Evolutionary conservation across 2,888 invertebrate species (phyloP).

Genomic region (Mythimna albipuncta): DNA sequence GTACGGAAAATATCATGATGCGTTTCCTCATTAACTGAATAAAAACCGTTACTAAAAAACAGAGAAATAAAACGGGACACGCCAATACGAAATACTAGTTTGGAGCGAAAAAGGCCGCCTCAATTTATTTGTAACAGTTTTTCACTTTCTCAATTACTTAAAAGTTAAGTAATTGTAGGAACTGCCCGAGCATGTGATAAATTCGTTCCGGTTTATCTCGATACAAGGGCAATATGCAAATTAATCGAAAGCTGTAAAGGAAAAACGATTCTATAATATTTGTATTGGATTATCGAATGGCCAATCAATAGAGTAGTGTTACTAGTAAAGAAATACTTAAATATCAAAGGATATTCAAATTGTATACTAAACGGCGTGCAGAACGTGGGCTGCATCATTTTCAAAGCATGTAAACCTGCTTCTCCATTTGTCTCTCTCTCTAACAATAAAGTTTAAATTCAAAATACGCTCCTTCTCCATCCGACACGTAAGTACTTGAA

Average conservation of each 20-base stretch:
- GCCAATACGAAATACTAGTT: neutral
- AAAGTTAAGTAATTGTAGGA: constrained; percentile 53
- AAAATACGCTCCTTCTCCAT: neutral
- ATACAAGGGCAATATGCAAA: constrained; percentile 53
- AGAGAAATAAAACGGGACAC: neutral
- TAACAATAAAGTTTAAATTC: neutral
- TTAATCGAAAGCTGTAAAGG: constrained; percentile 15
- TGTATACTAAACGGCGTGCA: neutral
- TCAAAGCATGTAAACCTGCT: neutral
- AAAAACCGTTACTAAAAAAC: neutral
- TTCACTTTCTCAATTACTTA: constrained; percentile 53
- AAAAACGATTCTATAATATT: constrained; percentile 24
- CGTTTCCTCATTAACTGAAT: neutral
- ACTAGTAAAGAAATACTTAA: constrained; percentile 1
- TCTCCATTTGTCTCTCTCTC: neutral
- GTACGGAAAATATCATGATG: neutral
- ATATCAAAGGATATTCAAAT: constrained; percentile 2
- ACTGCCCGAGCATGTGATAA: constrained; percentile 44
- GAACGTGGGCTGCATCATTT: neutral
- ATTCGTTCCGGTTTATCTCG: constrained; percentile 42
- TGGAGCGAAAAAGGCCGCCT: neutral
- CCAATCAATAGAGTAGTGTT: neutral
- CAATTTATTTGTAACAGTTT: constrained; percentile 17
- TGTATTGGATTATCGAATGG: constrained; percentile 8
- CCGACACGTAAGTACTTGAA: neutral